Conservation (phyloP, 2,888 invertebrate species). For the Apocheima hispidaria region DNA sequence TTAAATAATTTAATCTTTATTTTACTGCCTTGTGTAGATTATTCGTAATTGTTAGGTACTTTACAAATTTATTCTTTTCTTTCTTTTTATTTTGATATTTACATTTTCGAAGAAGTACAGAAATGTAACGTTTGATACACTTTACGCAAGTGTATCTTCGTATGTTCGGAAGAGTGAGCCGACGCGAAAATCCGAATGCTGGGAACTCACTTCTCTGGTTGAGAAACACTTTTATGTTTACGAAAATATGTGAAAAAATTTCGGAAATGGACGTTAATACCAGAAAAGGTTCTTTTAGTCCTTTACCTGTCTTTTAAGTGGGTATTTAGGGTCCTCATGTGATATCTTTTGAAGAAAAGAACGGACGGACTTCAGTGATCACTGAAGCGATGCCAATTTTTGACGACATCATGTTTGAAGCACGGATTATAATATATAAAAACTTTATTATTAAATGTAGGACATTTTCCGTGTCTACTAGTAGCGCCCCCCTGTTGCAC, state of each 20-base stretch:
- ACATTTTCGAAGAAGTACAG: not conserved
- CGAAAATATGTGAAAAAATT: constrained; percentile 33
- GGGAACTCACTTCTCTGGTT: constrained; percentile 7
- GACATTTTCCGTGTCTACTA: not conserved
- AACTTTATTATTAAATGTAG: too few species aligned
- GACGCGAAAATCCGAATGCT: constrained; percentile 1
- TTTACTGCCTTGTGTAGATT: too few species aligned
- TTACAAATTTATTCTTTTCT: not conserved
- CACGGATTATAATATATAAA: constrained; percentile 15
- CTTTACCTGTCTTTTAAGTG: constrained; percentile 29
- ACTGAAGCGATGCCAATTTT: constrained; percentile 19
- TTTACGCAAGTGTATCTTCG: constrained; percentile 33
- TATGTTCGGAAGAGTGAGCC: constrained; percentile 24
- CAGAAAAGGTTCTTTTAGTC: constrained; percentile 28
- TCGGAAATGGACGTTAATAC: constrained; percentile 27
- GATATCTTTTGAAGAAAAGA: constrained; percentile 19
- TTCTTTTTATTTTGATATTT: not conserved
- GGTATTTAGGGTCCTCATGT: constrained; percentile 26
- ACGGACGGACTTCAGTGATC: constrained; percentile 10
- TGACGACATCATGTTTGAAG: constrained; percentile 12
- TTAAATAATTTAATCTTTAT: too few species aligned
- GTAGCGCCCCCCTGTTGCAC: not conserved
- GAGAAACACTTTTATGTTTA: constrained; percentile 22
- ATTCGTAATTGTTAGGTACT: too few species aligned
- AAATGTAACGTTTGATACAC: constrained; percentile 13